Percentiles rank a stretch among this genome's conserved stretches.
Evolutionary conservation across 2,888 invertebrate species (phyloP).

Genomic region (Gasteruption jaculator): DNA sequence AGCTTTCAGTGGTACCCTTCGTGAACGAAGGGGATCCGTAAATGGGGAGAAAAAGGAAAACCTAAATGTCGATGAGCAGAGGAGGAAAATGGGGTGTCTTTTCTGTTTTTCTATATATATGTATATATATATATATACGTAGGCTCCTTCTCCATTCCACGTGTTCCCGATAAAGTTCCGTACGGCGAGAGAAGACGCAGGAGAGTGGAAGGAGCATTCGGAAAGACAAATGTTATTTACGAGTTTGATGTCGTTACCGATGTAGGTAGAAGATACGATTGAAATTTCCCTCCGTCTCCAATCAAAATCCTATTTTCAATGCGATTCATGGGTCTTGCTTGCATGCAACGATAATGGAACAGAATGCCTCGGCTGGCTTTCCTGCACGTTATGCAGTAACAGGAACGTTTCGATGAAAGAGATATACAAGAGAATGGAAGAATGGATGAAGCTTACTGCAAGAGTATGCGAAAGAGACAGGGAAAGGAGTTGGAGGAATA

Average conservation of each 20-base stretch:
- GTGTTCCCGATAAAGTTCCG: constrained; percentile 24
- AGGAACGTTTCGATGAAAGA: constrained; percentile 18
- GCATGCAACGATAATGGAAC: constrained; percentile 33
- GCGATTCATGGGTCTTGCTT: constrained; percentile 33
- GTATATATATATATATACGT: no score
- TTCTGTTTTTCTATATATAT: no score
- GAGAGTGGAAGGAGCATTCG: constrained; percentile 25
- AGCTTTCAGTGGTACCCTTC: no score
- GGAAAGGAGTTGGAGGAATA: constrained; percentile 14
- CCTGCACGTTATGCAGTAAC: no score
- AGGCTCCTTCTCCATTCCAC: no score
- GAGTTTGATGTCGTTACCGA: constrained; percentile 17
- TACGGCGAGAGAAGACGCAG: constrained; percentile 21
- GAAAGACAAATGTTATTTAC: constrained; percentile 45
- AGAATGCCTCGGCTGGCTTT: no score
- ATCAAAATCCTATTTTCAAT: constrained; percentile 46
- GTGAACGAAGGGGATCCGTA: constrained; percentile 16
- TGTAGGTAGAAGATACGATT: constrained; percentile 32
- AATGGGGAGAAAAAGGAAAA: constrained; percentile 29
- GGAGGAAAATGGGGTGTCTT: no score
- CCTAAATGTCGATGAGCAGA: constrained; percentile 40
- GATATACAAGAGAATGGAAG: background rate
- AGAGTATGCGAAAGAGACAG: constrained; percentile 15
- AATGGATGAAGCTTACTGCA: no score
- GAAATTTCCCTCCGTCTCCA: constrained; percentile 45